These are phyloP conservation scores for Hylia prasina DNA, from an alignment of 2,113 vertebrate genomes.

Conservation along the genomic window DNA sequence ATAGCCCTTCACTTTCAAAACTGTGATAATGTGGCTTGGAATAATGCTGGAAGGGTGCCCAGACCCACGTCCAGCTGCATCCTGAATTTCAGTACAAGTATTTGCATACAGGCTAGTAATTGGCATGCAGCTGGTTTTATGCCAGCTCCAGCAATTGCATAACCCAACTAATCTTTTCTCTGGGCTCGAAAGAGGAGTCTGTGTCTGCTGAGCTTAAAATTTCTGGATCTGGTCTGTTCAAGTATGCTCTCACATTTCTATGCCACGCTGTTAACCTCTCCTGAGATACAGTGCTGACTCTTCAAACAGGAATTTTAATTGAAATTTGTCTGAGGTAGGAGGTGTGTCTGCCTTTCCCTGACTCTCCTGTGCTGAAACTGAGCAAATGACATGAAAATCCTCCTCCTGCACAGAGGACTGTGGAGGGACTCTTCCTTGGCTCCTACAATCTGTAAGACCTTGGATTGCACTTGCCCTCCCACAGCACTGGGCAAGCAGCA, in stretches of 20 bases:
- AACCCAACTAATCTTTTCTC: slow-evolving; percentile 17
- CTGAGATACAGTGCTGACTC: background rate
- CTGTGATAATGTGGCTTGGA: slow-evolving; percentile 48
- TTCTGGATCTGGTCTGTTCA: background rate
- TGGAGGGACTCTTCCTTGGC: background rate
- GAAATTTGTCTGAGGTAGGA: background rate
- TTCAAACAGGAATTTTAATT: slow-evolving; percentile 11
- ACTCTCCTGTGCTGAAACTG: background rate
- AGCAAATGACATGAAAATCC: background rate
- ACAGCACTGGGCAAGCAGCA: background rate
- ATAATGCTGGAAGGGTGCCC: slow-evolving; percentile 43
- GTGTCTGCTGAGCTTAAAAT: slow-evolving; percentile 10
- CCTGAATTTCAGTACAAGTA: slow-evolving; percentile 32
- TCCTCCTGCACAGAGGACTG: background rate
- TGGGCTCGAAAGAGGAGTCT: background rate
- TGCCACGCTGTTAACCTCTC: background rate
- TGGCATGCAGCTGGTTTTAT: slow-evolving; percentile 39
- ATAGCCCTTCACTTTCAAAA: slow-evolving; percentile 38
- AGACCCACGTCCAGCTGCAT: slow-evolving; percentile 48
- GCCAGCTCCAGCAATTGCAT: slow-evolving; percentile 50
- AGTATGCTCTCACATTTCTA: background rate
- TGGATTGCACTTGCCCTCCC: background rate
- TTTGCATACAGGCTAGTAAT: slow-evolving; percentile 20
- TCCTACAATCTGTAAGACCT: background rate
- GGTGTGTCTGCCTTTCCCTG: background rate